These are phyloP conservation scores for Stictonetta naevosa DNA, from an alignment of 2,113 vertebrate genomes.

Conservation along the genomic window DNA sequence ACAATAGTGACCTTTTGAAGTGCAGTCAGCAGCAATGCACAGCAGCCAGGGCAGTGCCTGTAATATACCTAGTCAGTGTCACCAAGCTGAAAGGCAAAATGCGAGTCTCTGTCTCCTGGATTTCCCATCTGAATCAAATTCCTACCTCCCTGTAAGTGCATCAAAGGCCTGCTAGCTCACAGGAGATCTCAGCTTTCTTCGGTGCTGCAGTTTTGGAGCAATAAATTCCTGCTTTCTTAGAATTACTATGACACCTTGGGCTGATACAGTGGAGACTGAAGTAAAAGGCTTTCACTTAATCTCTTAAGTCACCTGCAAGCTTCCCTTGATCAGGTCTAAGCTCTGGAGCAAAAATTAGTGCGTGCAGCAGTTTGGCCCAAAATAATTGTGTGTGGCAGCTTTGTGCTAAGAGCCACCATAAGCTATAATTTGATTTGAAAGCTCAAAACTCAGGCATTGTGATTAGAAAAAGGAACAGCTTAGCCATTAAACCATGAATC, in stretches of 20 bases:
- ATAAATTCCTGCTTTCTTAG: constrained; percentile 8
- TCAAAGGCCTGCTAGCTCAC: background rate
- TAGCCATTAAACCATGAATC: background rate
- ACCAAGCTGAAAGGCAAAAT: background rate
- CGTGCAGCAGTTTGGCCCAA: constrained; percentile 52
- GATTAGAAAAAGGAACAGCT: constrained; percentile 5
- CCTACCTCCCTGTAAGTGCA: background rate
- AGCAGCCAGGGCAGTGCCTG: constrained; percentile 15
- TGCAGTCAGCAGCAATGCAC: background rate
- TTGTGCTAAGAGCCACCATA: background rate
- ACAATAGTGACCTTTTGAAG: constrained; percentile 23
- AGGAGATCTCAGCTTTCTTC: background rate
- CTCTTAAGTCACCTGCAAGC: constrained; percentile 45
- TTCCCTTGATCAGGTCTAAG: constrained; percentile 49
- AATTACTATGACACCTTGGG: background rate
- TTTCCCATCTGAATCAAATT: background rate
- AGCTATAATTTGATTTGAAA: background rate
- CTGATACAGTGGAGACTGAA: background rate
- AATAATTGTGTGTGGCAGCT: constrained; percentile 24
- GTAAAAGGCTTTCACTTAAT: constrained; percentile 36
- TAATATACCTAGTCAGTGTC: background rate
- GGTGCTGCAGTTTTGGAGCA: background rate
- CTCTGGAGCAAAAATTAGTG: constrained; percentile 64
- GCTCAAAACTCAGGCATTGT: background rate
- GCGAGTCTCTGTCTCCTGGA: background rate